Base-by-base conservation (phyloP, 1,140 invertebrate genomes). In the Homarus americanus region DNA sequence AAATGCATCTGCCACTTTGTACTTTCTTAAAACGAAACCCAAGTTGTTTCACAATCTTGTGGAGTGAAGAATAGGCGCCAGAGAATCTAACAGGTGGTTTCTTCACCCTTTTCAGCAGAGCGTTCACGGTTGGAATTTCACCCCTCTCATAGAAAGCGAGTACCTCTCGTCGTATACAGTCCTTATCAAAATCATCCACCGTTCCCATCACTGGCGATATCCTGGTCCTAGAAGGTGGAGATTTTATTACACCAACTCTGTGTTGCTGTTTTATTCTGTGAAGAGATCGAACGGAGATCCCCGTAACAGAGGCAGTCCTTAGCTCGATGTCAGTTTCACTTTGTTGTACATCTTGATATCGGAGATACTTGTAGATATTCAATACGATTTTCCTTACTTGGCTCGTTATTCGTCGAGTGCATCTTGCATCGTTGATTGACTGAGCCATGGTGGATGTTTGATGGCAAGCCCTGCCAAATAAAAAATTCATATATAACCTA, bases 71-170 rank as follows among this genome's bases (percentile, higher is more conserved):
- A 17, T 15, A 17, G 36, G 28, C n/a, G 40, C 82, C 58, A 73
- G 66, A 10, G 24, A 85, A 66, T 1, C 66, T 41, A 12, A 85
- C 24, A 85, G 66, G 58, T 66, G 63, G 63, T 58, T 40, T 40
- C 53, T 72, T 85, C 17, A 85, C 34, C 44, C 32, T 85, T 40
- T 41, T 73, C 2, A 66, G 66, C 66, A 85, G 0, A 72, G 82
- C 32, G 2, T 85, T 32, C 17, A 85, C 2, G 34, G 82, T 17
- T 12, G 63, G 63, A 66, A 85, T 24, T 85, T 85, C 66, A 69
- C 63, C 36, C 82, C 82, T 85, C 66, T 85, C 82, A 85, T 85
- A 41, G 40, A 85, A 85, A 38, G 82, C 69, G 10, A 85, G 63
- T 38, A 73, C 40, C 34, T 72, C 82, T 72, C 66, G 66, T 28